Conservation (phyloP, 2,888 invertebrate genomes). For the Orthonevra nobilis region DNA sequence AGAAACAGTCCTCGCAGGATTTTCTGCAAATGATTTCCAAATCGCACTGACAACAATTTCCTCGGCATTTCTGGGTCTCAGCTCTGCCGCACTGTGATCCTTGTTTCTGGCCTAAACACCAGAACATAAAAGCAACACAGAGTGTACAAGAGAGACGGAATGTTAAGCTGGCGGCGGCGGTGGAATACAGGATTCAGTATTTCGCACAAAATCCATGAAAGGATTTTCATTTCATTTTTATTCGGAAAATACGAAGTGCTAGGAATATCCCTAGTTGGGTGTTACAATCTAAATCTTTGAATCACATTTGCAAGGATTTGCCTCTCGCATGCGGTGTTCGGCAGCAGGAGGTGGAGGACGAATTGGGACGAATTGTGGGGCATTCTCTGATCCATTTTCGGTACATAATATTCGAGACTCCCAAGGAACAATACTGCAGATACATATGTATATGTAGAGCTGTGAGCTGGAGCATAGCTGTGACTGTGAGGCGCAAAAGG, state of each 20-base stretch:
- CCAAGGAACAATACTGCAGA: slow-evolving; percentile 16
- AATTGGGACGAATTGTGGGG: neutral
- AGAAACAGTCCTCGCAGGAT: slow-evolving; percentile 54
- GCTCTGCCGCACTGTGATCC: slow-evolving; percentile 18
- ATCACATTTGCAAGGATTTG: slow-evolving; percentile 70
- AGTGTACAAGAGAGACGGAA: neutral
- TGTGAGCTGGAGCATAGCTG: neutral
- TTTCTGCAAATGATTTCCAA: slow-evolving; percentile 67
- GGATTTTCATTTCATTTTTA: slow-evolving; percentile 70
- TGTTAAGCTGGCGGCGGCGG: slow-evolving; percentile 47
- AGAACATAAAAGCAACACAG: neutral
- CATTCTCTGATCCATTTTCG: slow-evolving; percentile 56
- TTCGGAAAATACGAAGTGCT: slow-evolving; percentile 70
- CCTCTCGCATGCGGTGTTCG: slow-evolving; percentile 10
- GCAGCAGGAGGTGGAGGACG: no score
- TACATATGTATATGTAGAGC: no score
- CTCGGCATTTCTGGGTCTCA: slow-evolving; percentile 31
- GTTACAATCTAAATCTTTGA: slow-evolving; percentile 70
- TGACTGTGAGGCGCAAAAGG: slow-evolving; percentile 36
- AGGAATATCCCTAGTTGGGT: slow-evolving; percentile 71
- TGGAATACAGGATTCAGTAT: slow-evolving; percentile 2
- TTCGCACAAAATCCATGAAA: slow-evolving; percentile 62
- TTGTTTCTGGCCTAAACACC: slow-evolving; percentile 34
- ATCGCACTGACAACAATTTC: slow-evolving; percentile 65
- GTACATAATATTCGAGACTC: slow-evolving; percentile 42